These are phyloP conservation scores for Nomada flava DNA, from an alignment of 2,888 invertebrate species.

Conservation along the genomic window DNA sequence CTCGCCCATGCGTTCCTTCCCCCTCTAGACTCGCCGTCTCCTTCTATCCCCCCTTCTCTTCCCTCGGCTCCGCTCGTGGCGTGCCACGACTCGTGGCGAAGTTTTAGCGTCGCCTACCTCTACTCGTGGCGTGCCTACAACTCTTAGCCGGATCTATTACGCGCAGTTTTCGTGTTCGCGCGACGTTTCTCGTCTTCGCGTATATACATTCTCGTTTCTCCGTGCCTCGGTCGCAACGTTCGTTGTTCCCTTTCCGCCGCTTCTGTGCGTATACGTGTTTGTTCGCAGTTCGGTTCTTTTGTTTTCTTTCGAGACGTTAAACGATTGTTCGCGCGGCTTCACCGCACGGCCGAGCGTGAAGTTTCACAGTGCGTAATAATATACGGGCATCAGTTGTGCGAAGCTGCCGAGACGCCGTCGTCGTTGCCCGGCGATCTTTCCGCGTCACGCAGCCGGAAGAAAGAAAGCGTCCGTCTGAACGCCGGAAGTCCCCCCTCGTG, in stretches of 20 bases:
- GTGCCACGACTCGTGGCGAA: constrained; percentile 79
- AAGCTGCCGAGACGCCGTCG: constrained; percentile 6
- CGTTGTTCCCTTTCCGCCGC: constrained; percentile 7
- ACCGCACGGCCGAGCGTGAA: not conserved
- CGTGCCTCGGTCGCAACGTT: constrained; percentile 34
- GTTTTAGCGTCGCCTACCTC: constrained; percentile 79
- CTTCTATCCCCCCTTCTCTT: constrained; percentile 20
- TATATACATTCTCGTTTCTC: constrained; percentile 10
- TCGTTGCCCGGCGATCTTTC: not conserved
- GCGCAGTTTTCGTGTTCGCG: constrained; percentile 72
- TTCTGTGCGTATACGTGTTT: not conserved
- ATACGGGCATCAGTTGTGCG: constrained; percentile 8
- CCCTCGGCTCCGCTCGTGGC: constrained; percentile 54
- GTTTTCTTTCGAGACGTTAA: not conserved
- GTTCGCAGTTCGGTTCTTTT: constrained; percentile 5
- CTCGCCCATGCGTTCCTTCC: constrained; percentile 29
- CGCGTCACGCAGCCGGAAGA: constrained; percentile 18
- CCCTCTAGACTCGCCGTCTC: constrained; percentile 39
- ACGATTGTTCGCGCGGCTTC: not conserved
- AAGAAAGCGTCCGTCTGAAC: constrained; percentile 10
- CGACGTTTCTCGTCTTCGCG: constrained; percentile 57
- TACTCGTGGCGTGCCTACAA: constrained; percentile 79
- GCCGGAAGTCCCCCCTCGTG: constrained; percentile 32
- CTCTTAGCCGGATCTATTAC: constrained; percentile 78
- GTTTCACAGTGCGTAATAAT: constrained; percentile 22